Evolutionary conservation across 2,797 vertebrate species (phyloP), one percentile per base, ranked within the genome.

Genomic region (Yasuhikotakia modesta): DNA sequence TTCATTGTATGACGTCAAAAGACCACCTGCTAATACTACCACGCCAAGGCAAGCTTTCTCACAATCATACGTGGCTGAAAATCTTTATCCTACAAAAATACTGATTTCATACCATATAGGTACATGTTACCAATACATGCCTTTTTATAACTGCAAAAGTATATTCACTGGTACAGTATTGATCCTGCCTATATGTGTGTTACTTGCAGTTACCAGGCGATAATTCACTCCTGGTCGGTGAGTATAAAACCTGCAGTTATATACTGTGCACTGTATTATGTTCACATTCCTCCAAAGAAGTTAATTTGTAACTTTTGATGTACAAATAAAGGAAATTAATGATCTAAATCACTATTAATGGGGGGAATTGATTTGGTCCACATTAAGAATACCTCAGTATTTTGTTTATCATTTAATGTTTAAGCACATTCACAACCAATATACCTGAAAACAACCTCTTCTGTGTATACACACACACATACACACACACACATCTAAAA

Each of bases 51-150:
- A 60, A 81, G 75, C 72, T 69, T 60, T 68, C 72, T 27, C 63
- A 75, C 46, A 45, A 64, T 61, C 68, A 35, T 32, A 70, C 68
- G 53, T 65, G 73, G 74, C 71, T 43, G 45, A 69, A 75, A 48
- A 45, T 46, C 43, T 39, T 74, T 46, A 55, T 65, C 65, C 81
- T 86, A 84, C 74, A 83, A 84, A 86, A 84, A 86, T 86, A 86
- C 79, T 63, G 81, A 58, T 76, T 66, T 78, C 81, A 83, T 83
- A 76, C 82, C 66, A 79, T 72, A 74, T 53, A 46, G 78, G 43
- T 73, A 79, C 65, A 79, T 66, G 69, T 75, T 61, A 79, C 74
- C 46, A 73, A 73, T 48, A 80, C 79, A 84, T 78, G 79, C 85
- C 24, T 64, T 67, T 58, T 45, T 72, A 74, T 68, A 74, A 73